Base-by-base conservation (phyloP, 2,113 vertebrate species). In the Naja naja region DNA sequence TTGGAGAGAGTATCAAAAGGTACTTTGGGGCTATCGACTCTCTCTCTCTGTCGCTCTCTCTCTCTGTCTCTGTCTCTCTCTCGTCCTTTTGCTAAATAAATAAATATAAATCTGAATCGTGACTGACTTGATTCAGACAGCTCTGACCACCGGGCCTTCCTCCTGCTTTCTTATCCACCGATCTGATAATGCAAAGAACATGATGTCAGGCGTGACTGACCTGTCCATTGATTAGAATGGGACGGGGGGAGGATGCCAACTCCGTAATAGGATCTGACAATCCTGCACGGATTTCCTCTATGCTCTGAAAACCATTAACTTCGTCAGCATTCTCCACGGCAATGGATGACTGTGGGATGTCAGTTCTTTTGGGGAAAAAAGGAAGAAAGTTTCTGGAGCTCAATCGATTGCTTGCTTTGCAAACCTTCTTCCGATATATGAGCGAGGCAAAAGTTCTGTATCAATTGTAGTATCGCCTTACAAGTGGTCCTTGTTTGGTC, bases 211-310 rank as follows among this genome's bases (percentile, higher is more conserved):
- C 60, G 14, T 18, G 69, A 94, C 81, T 94, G 52, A 85, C 92
- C 88, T 56, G 94, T 89, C 85, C 90, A 93, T 94, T 94, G 95
- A 95, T 96, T 93, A 94, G 20, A 43, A 58, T 3, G 1, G 1
- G n/a, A 87, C 87, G 91, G 91, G 88, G 93, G 49, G 85, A 7
- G 94, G 45, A 91, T 23, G 54, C 88, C 43, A 25, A 49, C 23
- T 91, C 94, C 93, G 91, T 94, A 85, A 93, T 90, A 91, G 95
- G 93, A 93, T 56, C 30, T 89, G 34, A 58, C 91, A 22, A 22
- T 18, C 93, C 87, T 87, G 91, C 74, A 91, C 9, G 85, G 7
- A 74, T 4, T 34, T 86, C 89, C 30, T 49, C 94, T 53, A 69
- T 4, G 34, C 3, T 88, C 22, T 4, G 45, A 58, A 49, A 95